These are phyloP conservation scores for Drosophila aff. DNA, from an alignment of 1,140 invertebrate species.

Conservation along the genomic window DNA sequence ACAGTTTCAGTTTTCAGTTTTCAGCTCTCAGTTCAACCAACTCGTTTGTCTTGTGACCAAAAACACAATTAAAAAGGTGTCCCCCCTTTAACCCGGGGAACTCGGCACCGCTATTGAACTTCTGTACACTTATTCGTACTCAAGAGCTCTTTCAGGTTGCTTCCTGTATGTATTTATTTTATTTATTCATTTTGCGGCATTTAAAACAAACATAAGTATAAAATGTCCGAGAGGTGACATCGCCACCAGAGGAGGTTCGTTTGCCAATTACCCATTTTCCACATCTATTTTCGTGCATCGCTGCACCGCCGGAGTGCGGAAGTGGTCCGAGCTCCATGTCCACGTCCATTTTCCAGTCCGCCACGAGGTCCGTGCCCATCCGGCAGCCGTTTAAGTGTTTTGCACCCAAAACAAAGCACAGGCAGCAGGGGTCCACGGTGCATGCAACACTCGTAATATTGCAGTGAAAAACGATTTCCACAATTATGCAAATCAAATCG, in stretches of 20 bases:
- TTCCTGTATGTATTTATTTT: slow-evolving; percentile 57
- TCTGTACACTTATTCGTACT: slow-evolving; percentile 45
- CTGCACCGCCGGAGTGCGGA: slow-evolving; percentile 45
- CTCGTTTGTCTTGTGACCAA: slow-evolving; percentile 52
- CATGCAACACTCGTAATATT: slow-evolving; percentile 50
- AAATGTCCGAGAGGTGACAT: slow-evolving; percentile 48
- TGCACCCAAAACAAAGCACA: slow-evolving; percentile 45
- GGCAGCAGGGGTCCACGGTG: slow-evolving; percentile 6
- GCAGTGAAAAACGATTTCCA: slow-evolving; percentile 44
- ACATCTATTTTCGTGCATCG: slow-evolving; percentile 48
- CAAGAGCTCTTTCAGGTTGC: slow-evolving; percentile 58
- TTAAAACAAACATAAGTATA: slow-evolving; percentile 13
- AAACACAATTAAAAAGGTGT: slow-evolving; percentile 62
- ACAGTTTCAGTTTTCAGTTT: slow-evolving; percentile 60
- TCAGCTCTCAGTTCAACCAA: slow-evolving; percentile 38
- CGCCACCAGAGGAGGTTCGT: slow-evolving; percentile 13
- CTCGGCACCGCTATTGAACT: slow-evolving; percentile 46
- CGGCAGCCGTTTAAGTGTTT: slow-evolving; percentile 61
- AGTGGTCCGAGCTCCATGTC: slow-evolving; percentile 34
- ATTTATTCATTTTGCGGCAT: slow-evolving; percentile 54
- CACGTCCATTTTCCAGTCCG: slow-evolving; percentile 29
- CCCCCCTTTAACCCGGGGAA: slow-evolving; percentile 32
- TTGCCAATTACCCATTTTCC: slow-evolving; percentile 16
- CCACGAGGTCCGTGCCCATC: slow-evolving; percentile 48
- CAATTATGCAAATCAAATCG: slow-evolving; percentile 58